Conservation (phyloP, 2,113 vertebrate genomes). For the Pelecanoides urinatrix region DNA sequence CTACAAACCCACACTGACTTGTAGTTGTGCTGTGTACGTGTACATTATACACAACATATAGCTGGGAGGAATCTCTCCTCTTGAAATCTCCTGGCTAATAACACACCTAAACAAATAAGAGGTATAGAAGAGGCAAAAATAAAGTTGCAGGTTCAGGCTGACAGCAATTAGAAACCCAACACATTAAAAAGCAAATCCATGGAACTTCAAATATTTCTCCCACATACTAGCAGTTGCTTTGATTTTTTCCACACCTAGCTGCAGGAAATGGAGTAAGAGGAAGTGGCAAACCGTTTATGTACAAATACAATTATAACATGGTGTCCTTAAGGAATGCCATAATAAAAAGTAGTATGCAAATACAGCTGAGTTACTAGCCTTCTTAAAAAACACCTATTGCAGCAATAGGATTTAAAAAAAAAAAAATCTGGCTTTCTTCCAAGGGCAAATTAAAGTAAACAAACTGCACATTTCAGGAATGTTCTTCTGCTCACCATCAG, state of each 20-base stretch:
- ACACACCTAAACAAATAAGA: background rate
- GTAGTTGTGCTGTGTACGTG: background rate
- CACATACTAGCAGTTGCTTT: background rate
- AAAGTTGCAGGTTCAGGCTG: background rate
- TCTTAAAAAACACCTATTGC: background rate
- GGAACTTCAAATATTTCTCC: background rate
- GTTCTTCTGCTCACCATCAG: background rate
- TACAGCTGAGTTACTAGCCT: background rate
- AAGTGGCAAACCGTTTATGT: accelerated
- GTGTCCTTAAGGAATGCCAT: background rate
- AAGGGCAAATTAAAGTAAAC: background rate
- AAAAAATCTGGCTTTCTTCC: background rate
- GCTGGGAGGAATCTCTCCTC: background rate
- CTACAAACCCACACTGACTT: background rate
- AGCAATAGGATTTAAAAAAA: background rate
- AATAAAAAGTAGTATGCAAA: background rate
- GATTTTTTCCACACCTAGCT: background rate
- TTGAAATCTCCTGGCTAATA: background rate
- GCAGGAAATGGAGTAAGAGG: background rate
- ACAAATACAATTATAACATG: background rate
- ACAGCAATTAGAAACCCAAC: background rate
- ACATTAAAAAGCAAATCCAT: background rate
- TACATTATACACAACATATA: accelerated
- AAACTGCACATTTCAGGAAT: background rate
- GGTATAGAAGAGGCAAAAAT: background rate